Evolutionary conservation across 2,888 invertebrate genomes (phyloP).

Genomic region (Cosmopolites sordidus): DNA sequence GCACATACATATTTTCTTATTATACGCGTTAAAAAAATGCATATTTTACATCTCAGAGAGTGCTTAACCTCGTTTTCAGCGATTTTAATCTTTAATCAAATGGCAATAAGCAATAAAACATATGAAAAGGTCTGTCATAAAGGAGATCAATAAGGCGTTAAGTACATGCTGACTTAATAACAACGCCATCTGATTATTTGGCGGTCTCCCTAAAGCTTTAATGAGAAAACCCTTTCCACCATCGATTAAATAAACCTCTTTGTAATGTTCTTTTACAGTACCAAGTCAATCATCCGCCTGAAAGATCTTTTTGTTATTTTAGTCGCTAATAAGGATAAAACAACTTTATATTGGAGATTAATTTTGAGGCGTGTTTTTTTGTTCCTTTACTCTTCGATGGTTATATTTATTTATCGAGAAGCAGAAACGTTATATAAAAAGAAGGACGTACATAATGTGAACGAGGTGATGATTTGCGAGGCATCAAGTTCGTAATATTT

Average conservation of each 20-base stretch:
- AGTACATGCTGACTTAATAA: slow-evolving; percentile 44
- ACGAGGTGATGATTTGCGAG: background rate
- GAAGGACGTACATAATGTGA: too few relatives aligned
- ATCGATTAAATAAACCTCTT: slow-evolving; percentile 1
- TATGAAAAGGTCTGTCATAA: slow-evolving; percentile 23
- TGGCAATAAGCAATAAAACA: slow-evolving; percentile 6
- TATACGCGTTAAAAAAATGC: too few relatives aligned
- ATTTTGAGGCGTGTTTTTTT: too few relatives aligned
- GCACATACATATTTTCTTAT: too few relatives aligned
- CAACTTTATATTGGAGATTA: background rate
- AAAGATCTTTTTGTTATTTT: slow-evolving; percentile 1
- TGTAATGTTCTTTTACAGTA: background rate
- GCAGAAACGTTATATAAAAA: too few relatives aligned
- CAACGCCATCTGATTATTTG: slow-evolving; percentile 45
- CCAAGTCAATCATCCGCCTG: background rate
- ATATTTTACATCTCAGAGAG: too few relatives aligned
- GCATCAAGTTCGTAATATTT: background rate
- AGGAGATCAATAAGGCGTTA: slow-evolving; percentile 42
- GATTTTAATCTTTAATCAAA: too few relatives aligned
- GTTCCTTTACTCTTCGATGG: too few relatives aligned
- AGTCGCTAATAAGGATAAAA: slow-evolving; percentile 1
- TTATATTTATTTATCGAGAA: too few relatives aligned
- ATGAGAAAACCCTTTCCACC: slow-evolving; percentile 5
- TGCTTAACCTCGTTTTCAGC: too few relatives aligned
- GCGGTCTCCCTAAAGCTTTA: slow-evolving; percentile 28